Base-by-base conservation (phyloP, 2,797 vertebrate genomes). In the Scarus forsteni region DNA sequence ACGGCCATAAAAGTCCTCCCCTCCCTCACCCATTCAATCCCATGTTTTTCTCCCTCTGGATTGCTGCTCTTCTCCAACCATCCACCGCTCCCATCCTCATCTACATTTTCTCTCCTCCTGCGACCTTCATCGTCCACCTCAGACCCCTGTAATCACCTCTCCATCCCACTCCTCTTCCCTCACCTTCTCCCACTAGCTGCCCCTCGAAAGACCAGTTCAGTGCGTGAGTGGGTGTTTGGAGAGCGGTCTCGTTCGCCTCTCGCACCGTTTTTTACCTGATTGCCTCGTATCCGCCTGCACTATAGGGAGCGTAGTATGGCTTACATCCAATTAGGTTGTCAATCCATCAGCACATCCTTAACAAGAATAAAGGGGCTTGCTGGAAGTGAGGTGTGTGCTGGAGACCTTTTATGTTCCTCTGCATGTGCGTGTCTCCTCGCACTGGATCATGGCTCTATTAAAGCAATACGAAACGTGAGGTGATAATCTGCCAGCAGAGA, bases 291-390 rank as follows among this genome's bases (percentile, higher is more conserved):
- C 71, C 55, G 53, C 49, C 50, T 51, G 43, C 35, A 52, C 56
- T 58, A 56, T 13, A 35, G 80, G 71, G 80, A 78, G 48, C 49
- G 49, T 44, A 53, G 73, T 52, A 56, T 57, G 70, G 65, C 78
- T 82, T 85, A 52, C 49, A 76, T 85, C 77, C 82, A 81, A 82
- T 89, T 83, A 83, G 66, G 44, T 75, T 77, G 75, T 84, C 84
- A 80, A 68, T 83, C 80, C 66, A 77, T 85, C 81, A 79, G 46
- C 5, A 18, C 58, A 70, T 68, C 45, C 63, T 51, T 61, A 75
- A 76, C 56, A 53, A 46, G 39, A 72, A 34, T 18, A 51, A 69
- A 51, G 44, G 9, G 7, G 36, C 58, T 10, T 1, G 2, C 39
- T 51, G 50, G 42, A 43, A 51, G 15, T 38, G 43, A 40, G 34